These are phyloP conservation scores for Euzophera pinguis DNA, from an alignment of 2,888 invertebrate genomes.

Conservation along the genomic window DNA sequence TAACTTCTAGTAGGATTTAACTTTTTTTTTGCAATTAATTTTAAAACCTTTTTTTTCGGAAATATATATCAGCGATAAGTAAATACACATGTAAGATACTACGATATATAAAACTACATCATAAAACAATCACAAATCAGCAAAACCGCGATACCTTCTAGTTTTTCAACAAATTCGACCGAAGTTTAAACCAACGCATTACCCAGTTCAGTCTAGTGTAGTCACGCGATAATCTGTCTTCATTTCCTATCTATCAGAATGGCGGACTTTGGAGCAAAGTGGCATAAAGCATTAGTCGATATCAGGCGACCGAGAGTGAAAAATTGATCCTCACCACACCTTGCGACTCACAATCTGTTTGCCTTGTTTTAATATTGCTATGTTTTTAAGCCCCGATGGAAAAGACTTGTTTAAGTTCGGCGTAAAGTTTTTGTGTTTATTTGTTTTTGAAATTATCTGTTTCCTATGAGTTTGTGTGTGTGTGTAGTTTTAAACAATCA, in stretches of 20 bases:
- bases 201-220: background rate
- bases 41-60: no score
- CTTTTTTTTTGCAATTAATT: no score
- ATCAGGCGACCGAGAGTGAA: conserved; percentile 71
- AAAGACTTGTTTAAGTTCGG: background rate
- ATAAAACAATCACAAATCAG: background rate
- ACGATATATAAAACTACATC: background rate
- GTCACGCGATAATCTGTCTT: conserved; percentile 67
- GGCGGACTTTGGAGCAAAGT: conserved; percentile 43
- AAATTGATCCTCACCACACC: conserved; percentile 77
- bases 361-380: conserved; percentile 1
- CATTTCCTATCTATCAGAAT: conserved; percentile 78
- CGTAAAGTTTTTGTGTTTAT: background rate
- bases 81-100: no score
- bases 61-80: no score
- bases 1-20: no score
- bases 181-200: conserved; percentile 6
- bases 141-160: background rate
- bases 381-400: background rate
- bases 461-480: no score
- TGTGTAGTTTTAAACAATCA: no score
- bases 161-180: background rate
- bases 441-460: no score
- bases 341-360: conserved; percentile 26
- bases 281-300: conserved; percentile 66